Percentiles rank a stretch among this genome's conserved stretches.
These are phyloP conservation scores for Ceratina japonica DNA, from an alignment of 1,140 invertebrate species.

Conservation along the genomic window DNA sequence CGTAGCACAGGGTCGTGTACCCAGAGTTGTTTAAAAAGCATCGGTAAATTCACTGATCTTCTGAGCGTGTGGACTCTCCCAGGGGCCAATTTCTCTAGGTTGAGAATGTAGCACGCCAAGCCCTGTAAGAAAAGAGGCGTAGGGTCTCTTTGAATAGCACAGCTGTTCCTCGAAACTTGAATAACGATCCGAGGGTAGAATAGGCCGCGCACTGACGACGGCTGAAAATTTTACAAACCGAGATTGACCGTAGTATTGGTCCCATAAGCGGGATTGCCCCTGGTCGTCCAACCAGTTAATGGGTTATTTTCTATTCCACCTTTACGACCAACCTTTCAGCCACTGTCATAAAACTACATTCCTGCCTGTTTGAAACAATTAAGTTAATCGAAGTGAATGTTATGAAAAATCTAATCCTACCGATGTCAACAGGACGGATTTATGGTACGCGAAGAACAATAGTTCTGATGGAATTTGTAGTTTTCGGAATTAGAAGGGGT, in stretches of 20 bases:
- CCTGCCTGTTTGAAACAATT: neutral
- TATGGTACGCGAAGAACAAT: neutral
- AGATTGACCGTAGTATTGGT: constrained; percentile 31
- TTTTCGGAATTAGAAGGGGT: no score
- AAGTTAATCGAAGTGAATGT: neutral
- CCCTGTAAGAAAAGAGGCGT: constrained; percentile 60
- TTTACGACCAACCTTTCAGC: no score
- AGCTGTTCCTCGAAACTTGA: constrained; percentile 63
- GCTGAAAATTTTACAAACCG: constrained; percentile 49
- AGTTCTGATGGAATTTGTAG: no score
- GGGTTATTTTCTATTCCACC: neutral
- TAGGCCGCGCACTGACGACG: constrained; percentile 18
- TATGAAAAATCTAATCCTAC: neutral
- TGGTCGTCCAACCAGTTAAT: neutral
- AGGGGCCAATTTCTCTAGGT: constrained; percentile 34
- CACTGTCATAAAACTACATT: neutral
- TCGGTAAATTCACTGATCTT: constrained; percentile 33
- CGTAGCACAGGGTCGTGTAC: constrained; percentile 1
- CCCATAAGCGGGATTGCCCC: neutral
- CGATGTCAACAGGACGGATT: neutral
- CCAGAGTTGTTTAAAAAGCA: constrained; percentile 38
- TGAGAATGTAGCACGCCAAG: constrained; percentile 18
- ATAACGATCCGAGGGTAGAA: constrained; percentile 57
- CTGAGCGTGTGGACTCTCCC: constrained; percentile 17
- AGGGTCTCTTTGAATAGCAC: constrained; percentile 49